A percentile compares a stretch with the other conserved stretches of the same genome.
Evolutionary conservation across 1,140 invertebrate species (phyloP).

Genomic region (Helicorthomorpha holstii): DNA sequence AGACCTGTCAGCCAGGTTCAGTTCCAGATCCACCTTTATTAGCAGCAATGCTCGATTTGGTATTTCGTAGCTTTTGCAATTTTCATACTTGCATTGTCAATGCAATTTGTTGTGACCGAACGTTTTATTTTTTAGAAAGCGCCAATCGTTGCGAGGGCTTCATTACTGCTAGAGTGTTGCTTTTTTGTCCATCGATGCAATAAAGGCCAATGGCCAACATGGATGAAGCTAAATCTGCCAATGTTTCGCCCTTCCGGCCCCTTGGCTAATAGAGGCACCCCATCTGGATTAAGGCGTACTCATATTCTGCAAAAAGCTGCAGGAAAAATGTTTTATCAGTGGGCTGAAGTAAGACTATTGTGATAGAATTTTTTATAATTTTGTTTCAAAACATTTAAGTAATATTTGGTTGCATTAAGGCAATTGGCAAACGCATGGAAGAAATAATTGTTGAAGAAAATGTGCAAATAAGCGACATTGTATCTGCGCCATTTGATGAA

Average conservation of each 20-base stretch:
- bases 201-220: slow-evolving; percentile 89
- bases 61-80: too few species aligned
- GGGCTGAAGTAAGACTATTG: slow-evolving; percentile 60
- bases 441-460: slow-evolving; percentile 34
- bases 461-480: slow-evolving; percentile 45
- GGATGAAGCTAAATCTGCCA: slow-evolving; percentile 77
- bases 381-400: background rate
- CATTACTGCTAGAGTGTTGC: slow-evolving; percentile 82
- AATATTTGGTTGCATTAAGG: slow-evolving; percentile 26
- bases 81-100: too few species aligned
- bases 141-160: slow-evolving; percentile 75
- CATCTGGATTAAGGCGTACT: slow-evolving; percentile 45
- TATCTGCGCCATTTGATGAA: slow-evolving; percentile 57
- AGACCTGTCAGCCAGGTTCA: slow-evolving; percentile 84
- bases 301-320: slow-evolving; percentile 75
- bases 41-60: slow-evolving; percentile 86
- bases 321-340: slow-evolving; percentile 91
- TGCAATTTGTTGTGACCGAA: too few species aligned
- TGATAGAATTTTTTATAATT: background rate
- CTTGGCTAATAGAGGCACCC: slow-evolving; percentile 26
- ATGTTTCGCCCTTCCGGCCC: slow-evolving; percentile 58
- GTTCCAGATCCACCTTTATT: slow-evolving; percentile 90
- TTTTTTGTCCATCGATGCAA: slow-evolving; percentile 95
- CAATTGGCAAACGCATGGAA: slow-evolving; percentile 69
- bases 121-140: slow-evolving; percentile 55